Evolutionary conservation across 2,797 vertebrate genomes (phyloP).

Genomic region (Euthynnus affinis): DNA sequence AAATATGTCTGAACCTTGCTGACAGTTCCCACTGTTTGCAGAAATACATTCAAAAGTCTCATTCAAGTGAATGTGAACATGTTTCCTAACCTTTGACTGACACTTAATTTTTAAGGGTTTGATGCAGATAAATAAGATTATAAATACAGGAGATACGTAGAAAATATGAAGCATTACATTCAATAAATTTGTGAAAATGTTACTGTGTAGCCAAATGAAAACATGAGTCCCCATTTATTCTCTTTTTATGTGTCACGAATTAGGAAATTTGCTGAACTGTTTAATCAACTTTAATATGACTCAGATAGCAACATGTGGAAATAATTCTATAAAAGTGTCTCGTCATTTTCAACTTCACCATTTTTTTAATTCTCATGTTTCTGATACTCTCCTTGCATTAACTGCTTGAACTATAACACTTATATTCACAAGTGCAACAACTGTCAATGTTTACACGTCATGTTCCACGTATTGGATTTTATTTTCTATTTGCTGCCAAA

Average conservation of each 20-base stretch:
- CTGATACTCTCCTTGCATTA: not conserved
- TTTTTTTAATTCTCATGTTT: not conserved
- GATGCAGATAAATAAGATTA: not conserved
- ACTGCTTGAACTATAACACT: not conserved
- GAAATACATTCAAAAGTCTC: not conserved
- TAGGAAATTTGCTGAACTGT: not conserved
- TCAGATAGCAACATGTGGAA: not conserved
- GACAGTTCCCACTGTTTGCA: not conserved
- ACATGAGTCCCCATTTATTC: constrained; percentile 1
- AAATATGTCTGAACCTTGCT: not conserved
- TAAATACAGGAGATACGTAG: not conserved
- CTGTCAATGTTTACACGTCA: too few relatives aligned
- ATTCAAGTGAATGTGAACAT: not conserved
- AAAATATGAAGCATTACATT: too few relatives aligned
- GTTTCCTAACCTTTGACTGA: not conserved
- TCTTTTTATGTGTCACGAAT: not conserved
- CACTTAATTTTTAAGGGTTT: not conserved
- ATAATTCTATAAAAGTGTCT: constrained; percentile 3
- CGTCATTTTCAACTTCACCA: not conserved
- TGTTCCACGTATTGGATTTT: too few relatives aligned
- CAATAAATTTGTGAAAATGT: not conserved
- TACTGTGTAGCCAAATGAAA: not conserved
- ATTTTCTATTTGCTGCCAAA: too few relatives aligned
- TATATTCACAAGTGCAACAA: not conserved
- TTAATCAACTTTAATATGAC: not conserved